Conservation (phyloP, 1,140 invertebrate species). For the Eulimnadia texana region DNA sequence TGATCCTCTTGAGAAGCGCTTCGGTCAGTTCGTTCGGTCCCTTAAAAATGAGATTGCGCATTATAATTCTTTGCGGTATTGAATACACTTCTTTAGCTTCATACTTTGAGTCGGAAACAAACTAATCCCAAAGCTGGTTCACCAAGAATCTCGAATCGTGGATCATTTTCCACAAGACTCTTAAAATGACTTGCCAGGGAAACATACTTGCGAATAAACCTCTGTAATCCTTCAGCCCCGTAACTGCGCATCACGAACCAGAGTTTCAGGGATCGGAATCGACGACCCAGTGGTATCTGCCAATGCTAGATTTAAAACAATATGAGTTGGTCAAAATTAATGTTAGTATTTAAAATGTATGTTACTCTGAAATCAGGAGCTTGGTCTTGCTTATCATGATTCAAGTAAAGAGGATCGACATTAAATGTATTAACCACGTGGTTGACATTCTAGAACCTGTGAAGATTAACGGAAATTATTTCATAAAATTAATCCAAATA, state of each 20-base stretch:
- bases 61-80: neutral
- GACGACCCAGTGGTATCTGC: conserved; percentile 43
- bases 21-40: conserved; percentile 73
- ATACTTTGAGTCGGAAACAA: conserved; percentile 39
- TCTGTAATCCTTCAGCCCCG: conserved; percentile 36
- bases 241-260: conserved; percentile 45
- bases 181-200: conserved; percentile 36
- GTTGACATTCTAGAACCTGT: conserved; percentile 42
- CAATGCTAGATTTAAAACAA: conserved; percentile 32
- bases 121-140: conserved; percentile 39
- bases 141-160: conserved; percentile 36
- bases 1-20: conserved; percentile 65
- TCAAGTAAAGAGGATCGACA: conserved; percentile 41
- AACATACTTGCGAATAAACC: conserved; percentile 37
- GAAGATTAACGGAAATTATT: conserved; percentile 27
- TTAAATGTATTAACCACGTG: conserved; percentile 36
- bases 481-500: conserved; percentile 30
- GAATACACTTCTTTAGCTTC: neutral
- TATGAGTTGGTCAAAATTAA: neutral
- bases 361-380: conserved; percentile 38
- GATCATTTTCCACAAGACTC: conserved; percentile 30
- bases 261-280: conserved; percentile 45
- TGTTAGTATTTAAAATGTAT: neutral
- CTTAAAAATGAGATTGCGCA: conserved; percentile 27
- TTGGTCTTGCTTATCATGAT: conserved; percentile 33